A percentile compares a stretch with the other conserved stretches of the same genome.
Conservation (phyloP, 2,113 vertebrate genomes). For the Scytalopus superciliaris region DNA sequence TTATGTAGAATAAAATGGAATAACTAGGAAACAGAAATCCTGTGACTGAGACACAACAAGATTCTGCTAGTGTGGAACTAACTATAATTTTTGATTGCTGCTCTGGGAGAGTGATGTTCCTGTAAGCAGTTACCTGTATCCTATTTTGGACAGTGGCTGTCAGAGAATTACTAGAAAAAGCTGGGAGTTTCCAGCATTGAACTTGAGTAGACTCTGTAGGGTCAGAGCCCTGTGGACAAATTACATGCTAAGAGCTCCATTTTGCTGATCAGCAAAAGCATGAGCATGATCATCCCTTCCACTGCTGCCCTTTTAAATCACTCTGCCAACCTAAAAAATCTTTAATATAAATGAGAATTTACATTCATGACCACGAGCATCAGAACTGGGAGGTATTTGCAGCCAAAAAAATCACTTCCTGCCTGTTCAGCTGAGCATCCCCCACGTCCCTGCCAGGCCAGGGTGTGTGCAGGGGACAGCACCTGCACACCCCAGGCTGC, state of each 20-base stretch:
- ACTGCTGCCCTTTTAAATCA: not conserved
- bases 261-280: not conserved
- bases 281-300: not conserved
- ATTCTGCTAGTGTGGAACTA: not conserved
- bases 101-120: not conserved
- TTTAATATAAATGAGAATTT: not conserved
- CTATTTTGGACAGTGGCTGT: not conserved
- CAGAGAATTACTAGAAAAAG: not conserved
- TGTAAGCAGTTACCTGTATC: not conserved
- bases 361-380: rapidly evolving
- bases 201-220: not conserved
- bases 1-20: not conserved
- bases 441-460: not conserved
- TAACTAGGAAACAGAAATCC: not conserved
- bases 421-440: not conserved
- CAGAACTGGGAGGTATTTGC: not conserved
- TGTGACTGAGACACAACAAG: not conserved
- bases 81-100: not conserved
- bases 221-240: not conserved
- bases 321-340: not conserved
- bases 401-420: too few relatives aligned
- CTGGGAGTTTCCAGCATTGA: not conserved
- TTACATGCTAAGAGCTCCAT: not conserved
- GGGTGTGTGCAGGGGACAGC: rapidly evolving
- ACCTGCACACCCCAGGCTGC: rapidly evolving